These are phyloP conservation scores for Actinostola sp. DNA, from an alignment of 92 coral and sea anemone species.

Conservation along the genomic window DNA sequence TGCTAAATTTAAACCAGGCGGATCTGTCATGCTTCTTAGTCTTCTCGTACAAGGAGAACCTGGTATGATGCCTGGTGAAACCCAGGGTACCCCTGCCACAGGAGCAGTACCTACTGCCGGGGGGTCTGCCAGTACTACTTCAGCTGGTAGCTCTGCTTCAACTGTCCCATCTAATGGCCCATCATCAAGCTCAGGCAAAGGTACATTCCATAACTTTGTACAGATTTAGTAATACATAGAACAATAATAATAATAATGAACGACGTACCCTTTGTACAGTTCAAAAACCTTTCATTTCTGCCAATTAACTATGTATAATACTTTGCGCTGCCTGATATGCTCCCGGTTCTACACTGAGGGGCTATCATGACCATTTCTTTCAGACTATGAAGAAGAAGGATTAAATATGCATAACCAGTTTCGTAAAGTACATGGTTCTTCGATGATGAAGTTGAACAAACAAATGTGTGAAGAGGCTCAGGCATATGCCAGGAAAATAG, in stretches of 20 bases:
- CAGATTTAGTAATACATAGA: too few species aligned
- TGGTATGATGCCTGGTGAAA: constrained; percentile 34
- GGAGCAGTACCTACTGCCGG: constrained; percentile 7
- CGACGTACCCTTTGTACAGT: too few species aligned
- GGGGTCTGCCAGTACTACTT: background rate
- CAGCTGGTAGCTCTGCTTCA: background rate
- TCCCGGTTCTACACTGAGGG: too few species aligned
- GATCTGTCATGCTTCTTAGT: constrained; percentile 21
- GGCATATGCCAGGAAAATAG: constrained; percentile 63
- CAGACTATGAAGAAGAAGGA: constrained; percentile 59
- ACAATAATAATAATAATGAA: too few species aligned
- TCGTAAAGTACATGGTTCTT: constrained; percentile 64
- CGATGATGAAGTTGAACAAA: constrained; percentile 61
- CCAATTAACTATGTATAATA: too few species aligned
- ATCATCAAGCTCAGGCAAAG: too few species aligned
- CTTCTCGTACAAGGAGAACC: constrained; percentile 27
- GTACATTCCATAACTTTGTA: too few species aligned
- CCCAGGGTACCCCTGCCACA: background rate
- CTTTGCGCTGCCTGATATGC: too few species aligned
- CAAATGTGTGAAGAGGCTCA: constrained; percentile 64
- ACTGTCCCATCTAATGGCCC: background rate
- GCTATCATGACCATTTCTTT: background rate
- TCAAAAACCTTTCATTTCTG: too few species aligned
- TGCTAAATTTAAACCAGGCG: constrained; percentile 41
- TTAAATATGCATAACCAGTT: constrained; percentile 63